A percentile compares a stretch with the other conserved stretches of the same genome.
Evolutionary conservation across 2,888 invertebrate species (phyloP).

Genomic region (Digitonthophagus gazella): DNA sequence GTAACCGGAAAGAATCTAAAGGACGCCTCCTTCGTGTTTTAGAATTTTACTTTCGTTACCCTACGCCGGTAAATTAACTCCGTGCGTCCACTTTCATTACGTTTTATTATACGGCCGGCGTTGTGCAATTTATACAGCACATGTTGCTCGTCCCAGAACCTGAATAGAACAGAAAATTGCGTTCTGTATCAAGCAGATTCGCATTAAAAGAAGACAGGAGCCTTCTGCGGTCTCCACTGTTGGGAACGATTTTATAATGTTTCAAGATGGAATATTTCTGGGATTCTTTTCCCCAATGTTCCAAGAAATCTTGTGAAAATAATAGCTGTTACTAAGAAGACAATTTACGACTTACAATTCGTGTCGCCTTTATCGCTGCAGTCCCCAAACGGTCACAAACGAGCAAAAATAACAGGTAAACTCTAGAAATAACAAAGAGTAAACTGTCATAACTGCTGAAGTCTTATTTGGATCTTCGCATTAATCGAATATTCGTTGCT

Average conservation of each 20-base stretch:
- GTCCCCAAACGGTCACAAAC: not conserved
- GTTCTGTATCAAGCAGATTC: not conserved
- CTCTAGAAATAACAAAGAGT: not conserved
- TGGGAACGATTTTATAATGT: not conserved
- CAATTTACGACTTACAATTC: not conserved
- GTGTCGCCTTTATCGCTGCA: not conserved
- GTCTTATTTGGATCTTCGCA: not conserved
- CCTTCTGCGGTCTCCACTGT: not conserved
- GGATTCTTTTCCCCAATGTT: not conserved
- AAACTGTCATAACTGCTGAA: not conserved
- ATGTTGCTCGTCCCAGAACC: not conserved
- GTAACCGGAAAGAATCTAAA: not conserved
- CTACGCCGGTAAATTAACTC: not conserved
- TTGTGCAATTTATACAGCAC: not conserved
- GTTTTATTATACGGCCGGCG: not conserved
- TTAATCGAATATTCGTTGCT: no score
- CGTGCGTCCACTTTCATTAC: not conserved
- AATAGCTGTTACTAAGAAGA: not conserved
- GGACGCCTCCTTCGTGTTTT: not conserved
- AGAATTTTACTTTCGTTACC: not conserved
- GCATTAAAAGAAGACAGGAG: not conserved
- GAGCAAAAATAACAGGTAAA: not conserved
- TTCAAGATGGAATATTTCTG: not conserved
- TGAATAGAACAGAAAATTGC: not conserved
- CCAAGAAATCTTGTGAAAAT: not conserved